Percentiles rank a stretch among this genome's conserved stretches.
Evolutionary conservation across 2,113 vertebrate genomes (phyloP).

Genomic region (Daubentonia madagascariensis): DNA sequence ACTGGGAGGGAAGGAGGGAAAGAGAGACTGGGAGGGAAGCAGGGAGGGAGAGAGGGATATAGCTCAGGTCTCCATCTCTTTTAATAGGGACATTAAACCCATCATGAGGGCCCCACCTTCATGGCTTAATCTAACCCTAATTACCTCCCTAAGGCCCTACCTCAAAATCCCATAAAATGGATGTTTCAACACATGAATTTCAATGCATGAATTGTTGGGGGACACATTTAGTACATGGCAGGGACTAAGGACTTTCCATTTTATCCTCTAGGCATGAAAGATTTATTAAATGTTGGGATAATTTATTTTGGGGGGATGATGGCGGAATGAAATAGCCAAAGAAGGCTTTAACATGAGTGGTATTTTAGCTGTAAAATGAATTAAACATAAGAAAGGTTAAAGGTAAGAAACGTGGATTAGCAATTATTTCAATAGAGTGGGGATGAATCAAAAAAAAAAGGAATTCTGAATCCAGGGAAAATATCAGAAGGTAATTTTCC

Average conservation of each 20-base stretch:
- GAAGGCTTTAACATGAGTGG: neutral
- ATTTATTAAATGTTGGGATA: neutral
- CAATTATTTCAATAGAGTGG: neutral
- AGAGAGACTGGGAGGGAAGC: neutral
- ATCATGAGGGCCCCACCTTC: neutral
- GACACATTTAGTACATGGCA: neutral
- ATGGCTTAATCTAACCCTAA: neutral
- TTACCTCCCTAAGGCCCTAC: neutral
- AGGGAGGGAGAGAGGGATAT: neutral
- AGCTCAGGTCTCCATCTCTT: too few relatives aligned
- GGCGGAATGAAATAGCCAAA: neutral
- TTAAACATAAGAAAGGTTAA: neutral
- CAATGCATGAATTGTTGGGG: neutral
- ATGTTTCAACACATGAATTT: neutral
- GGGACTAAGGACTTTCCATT: neutral
- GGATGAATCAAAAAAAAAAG: neutral
- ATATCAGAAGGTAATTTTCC: neutral
- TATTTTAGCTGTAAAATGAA: neutral
- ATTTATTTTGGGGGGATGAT: neutral
- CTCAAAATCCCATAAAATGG: neutral
- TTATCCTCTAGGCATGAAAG: neutral
- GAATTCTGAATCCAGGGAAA: neutral
- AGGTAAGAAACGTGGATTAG: neutral
- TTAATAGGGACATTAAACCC: neutral
- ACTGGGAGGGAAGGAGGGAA: neutral